phyloP scores from a whole-genome alignment of 2,797 vertebrate species.

The Lithobates pipiens region DNA sequence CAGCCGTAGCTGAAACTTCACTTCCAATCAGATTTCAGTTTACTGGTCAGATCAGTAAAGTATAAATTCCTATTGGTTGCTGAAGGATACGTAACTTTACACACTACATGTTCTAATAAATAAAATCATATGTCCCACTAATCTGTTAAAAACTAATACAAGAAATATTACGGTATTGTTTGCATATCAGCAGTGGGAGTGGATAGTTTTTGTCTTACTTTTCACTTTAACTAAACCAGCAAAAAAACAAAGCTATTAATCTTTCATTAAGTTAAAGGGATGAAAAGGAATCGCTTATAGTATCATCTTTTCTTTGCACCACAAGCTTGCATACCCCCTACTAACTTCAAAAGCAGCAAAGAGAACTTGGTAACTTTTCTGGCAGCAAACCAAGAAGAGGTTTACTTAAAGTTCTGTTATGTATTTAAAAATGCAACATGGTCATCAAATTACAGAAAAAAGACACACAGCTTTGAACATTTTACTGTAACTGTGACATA shows the following conservation, averaged over 20 bases:
- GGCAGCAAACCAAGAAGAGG: conserved; percentile 90
- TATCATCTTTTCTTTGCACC: conserved; percentile 91
- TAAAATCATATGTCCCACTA: conserved; percentile 66
- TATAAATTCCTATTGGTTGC: no score
- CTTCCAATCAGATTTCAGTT: no score
- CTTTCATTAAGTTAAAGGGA: conserved; percentile 98
- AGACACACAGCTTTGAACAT: conserved; percentile 2
- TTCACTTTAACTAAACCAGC: conserved; percentile 70
- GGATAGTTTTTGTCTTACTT: conserved; percentile 68
- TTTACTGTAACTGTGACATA: conserved; percentile 24
- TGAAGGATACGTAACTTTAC: no score
- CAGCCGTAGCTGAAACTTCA: no score
- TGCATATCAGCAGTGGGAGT: conserved; percentile 74
- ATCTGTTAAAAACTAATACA: conserved; percentile 82
- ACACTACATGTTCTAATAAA: neutral
- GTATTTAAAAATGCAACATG: conserved; percentile 68
- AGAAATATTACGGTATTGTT: conserved; percentile 72
- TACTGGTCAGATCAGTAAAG: no score
- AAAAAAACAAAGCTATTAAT: conserved; percentile 99
- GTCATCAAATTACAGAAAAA: conserved; percentile 41
- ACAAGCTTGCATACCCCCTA: conserved; percentile 91
- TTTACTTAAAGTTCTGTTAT: conserved; percentile 84
- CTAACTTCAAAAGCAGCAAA: conserved; percentile 93
- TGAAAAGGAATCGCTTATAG: conserved; percentile 99
- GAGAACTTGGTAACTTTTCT: conserved; percentile 90